These are phyloP conservation scores for Florisuga fusca DNA, from an alignment of 2,797 vertebrate genomes.

Conservation along the genomic window DNA sequence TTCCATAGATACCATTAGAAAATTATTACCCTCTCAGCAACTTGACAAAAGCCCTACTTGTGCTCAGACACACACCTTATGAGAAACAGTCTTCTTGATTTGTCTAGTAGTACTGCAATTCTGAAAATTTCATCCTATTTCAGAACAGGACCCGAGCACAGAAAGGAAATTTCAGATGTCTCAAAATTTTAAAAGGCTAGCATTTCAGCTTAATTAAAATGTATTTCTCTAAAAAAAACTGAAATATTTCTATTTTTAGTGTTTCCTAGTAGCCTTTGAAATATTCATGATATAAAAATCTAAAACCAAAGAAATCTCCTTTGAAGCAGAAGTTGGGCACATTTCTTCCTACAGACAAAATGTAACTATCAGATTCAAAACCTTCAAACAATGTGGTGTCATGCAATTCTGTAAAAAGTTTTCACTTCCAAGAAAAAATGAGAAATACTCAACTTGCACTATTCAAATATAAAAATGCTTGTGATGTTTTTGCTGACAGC, in stretches of 20 bases:
- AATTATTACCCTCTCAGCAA: neutral
- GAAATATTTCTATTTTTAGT: neutral
- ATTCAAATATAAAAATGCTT: neutral
- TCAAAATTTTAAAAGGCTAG: neutral
- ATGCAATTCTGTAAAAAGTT: neutral
- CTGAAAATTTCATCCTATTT: neutral
- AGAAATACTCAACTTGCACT: neutral
- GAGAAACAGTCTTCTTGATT: neutral
- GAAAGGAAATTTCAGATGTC: neutral
- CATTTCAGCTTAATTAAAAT: neutral
- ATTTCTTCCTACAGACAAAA: neutral
- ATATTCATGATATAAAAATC: neutral
- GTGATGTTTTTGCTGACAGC: neutral
- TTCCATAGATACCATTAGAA: slow-evolving; percentile 26
- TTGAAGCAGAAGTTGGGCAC: neutral
- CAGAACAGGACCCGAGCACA: neutral
- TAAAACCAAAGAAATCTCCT: neutral
- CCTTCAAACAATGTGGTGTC: neutral
- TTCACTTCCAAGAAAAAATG: neutral
- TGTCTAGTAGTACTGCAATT: neutral
- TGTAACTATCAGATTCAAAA: neutral
- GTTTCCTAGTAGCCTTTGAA: neutral
- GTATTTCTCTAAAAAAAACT: neutral
- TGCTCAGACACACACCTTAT: neutral
- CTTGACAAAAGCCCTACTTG: neutral